Base-by-base conservation (phyloP, 2,888 invertebrate species). In the Metallyticus violacea region DNA sequence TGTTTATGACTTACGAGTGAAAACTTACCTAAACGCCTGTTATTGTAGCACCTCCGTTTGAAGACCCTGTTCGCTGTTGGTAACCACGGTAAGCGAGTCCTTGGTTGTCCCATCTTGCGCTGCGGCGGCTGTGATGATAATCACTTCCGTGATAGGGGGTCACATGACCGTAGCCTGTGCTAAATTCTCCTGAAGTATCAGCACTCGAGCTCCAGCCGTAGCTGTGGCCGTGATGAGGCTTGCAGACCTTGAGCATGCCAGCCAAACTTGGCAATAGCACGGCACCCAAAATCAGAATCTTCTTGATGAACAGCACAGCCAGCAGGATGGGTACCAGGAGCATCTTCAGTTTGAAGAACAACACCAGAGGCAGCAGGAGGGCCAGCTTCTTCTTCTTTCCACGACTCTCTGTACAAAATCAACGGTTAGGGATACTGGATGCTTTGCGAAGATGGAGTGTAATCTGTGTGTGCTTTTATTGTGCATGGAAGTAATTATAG, bases 251-350 rank as follows among this genome's bases (percentile, higher is more conserved):
- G 84, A 94, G 93, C n/a, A 95, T 91, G 40, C 95, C 90, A 81
- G 88, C 77, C 28, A 88, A 25, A 15, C 94, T 93, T 0, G 95
- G 95, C 26, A 95, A 90, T 30, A 95, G 90, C 9, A 95, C 89
- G 0, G 95, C 94, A 7, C 93, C 94, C 0, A 94, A 90, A 3
- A 95, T 91, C 15, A 95, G 91, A 2, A 95, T 91, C 89, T 95
- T 95, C 91, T 95, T 95, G 88, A 95, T 95, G 89, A 95, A 92
- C 89, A 95, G 91, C 0, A 95, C 94, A 1, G 94, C 92, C 9
- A 95, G 91, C 3, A 95, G 92, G 4, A 95, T 93, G 0, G 95
- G 94, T 1, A 95, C 91, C 28, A 95, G 91, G 79, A 95, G 90
- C 15, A 95, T 90, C 89, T 95, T 95, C 81, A 92, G 83, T 88